Evolutionary conservation across 2,113 vertebrate species (phyloP), one percentile per base, ranked within the genome.

Genomic region (Petrocephalus zakoni): DNA sequence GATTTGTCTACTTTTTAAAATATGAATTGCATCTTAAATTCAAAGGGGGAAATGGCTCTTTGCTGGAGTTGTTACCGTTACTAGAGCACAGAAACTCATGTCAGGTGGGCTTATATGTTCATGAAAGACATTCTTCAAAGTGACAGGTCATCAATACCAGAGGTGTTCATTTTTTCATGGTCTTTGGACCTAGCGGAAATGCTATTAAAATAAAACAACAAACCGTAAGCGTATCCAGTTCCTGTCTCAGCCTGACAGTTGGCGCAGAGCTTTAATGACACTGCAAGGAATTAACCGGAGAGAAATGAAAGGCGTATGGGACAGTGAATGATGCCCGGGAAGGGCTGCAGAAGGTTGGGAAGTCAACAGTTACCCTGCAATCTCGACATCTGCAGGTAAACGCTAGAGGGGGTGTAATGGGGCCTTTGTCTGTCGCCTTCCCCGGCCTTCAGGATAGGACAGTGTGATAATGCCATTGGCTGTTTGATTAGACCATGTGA

Each of bases 101-200:
- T 95, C 94, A 95, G 94, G 92, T 94, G 93, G 93, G 93, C 94
- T 94, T 92, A 92, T 93, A 94, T 94, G 92, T 92, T 94, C 93
- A 94, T 95, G 94, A 96, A 96, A 96, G 95, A 92, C 93, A 94
- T 94, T 95, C 94, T 94, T 95, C 95, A 95, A 95, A 95, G 94
- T 95, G 95, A 96, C 94, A 95, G 87, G 93, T 95, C 95, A 95
- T 96, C 95, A 96, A 94, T 90, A 90, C 46, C 91, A 90, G 93
- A 93, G 95, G 95, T 93, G 93, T 93, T 93, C 95, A 90, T 94
- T 94, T 94, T 94, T 93, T 94, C 94, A 94, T 95, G 95, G 95
- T 95, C 94, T 96, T 93, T 94, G 94, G 94, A 92, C 93, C 92
- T 91, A 37, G 89, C 91, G 88, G 94, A 96, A 94, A 94, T 94